These are phyloP conservation scores for Plecotus auritus DNA, from an alignment of 2,113 vertebrate genomes.

Conservation along the genomic window DNA sequence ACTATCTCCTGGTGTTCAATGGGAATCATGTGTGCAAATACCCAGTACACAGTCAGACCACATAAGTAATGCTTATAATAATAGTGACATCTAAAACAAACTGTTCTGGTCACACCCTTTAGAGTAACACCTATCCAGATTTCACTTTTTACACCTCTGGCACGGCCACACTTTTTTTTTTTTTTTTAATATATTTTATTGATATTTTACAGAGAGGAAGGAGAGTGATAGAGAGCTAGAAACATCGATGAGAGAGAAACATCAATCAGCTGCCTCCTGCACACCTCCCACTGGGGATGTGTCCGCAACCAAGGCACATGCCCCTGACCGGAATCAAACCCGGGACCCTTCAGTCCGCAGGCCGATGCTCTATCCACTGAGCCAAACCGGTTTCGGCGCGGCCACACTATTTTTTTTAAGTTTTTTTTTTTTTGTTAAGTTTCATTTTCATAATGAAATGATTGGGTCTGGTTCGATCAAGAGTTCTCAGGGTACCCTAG, in stretches of 20 bases:
- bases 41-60: background rate
- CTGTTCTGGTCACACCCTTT: background rate
- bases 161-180: background rate
- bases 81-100: background rate
- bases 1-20: background rate
- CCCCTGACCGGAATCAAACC: too few relatives aligned
- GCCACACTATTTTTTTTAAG: background rate
- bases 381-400: too few relatives aligned
- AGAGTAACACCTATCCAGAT: background rate
- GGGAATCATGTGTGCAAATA: background rate
- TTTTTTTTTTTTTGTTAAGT: background rate
- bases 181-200: too few relatives aligned
- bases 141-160: background rate
- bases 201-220: too few relatives aligned
- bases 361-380: too few relatives aligned
- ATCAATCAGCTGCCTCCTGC: too few relatives aligned
- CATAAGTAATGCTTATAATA: background rate
- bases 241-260: too few relatives aligned
- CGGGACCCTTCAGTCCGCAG: too few relatives aligned
- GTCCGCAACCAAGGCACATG: too few relatives aligned
- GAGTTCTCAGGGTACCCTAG: background rate
- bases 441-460: background rate
- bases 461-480: background rate
- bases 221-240: too few relatives aligned
- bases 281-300: too few relatives aligned